phyloP scores from a whole-genome alignment of 2,888 invertebrate genomes.

The Operophtera brumata region DNA sequence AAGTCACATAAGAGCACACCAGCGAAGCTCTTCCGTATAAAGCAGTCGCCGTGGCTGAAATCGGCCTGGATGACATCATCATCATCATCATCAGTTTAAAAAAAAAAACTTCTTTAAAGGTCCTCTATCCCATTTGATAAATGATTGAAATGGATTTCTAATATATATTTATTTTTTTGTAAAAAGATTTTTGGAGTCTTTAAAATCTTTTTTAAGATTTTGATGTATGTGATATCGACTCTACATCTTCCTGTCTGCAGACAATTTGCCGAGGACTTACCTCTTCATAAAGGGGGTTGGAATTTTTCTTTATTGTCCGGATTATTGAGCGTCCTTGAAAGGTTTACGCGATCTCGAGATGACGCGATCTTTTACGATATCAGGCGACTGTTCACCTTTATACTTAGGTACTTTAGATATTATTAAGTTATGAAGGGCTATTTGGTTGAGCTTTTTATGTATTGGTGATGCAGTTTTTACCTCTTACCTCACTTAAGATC shows the following conservation, averaged over 20 bases:
- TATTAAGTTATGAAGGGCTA: constrained; percentile 65
- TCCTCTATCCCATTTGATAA: no score
- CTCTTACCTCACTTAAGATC: background rate
- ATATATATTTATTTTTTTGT: no score
- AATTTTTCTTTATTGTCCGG: constrained; percentile 80
- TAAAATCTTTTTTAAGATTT: no score
- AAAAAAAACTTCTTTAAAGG: no score
- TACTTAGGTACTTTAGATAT: constrained; percentile 13
- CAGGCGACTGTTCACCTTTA: constrained; percentile 58
- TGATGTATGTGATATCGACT: constrained; percentile 35
- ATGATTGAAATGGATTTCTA: no score
- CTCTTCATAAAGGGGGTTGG: constrained; percentile 79
- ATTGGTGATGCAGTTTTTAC: constrained; percentile 4
- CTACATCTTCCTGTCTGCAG: constrained; percentile 41
- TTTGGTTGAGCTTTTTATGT: constrained; percentile 22
- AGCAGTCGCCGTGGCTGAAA: no score
- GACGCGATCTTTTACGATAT: constrained; percentile 73
- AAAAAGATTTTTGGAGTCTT: no score
- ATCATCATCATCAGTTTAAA: no score
- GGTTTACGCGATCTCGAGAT: constrained; percentile 77
- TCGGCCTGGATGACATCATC: no score
- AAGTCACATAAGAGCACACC: no score
- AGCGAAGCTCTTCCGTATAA: no score
- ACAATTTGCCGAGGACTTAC: constrained; percentile 80
- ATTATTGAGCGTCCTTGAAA: constrained; percentile 74